Evolutionary conservation across 2,888 invertebrate species (phyloP).

Genomic region (Agrochola litura): DNA sequence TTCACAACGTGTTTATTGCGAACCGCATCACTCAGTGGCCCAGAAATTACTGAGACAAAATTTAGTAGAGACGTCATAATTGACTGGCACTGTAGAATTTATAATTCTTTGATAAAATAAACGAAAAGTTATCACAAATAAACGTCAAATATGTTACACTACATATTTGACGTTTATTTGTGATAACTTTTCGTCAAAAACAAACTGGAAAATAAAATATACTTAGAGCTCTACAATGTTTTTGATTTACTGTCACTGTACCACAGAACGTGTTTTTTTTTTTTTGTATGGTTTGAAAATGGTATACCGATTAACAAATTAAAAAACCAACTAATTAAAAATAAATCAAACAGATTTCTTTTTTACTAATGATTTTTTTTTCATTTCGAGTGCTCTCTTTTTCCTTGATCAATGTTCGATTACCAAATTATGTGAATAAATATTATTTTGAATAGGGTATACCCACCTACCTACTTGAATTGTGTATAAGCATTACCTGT

Average conservation of each 20-base stretch:
- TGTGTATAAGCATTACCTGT: background rate
- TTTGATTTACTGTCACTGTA: slow-evolving; percentile 19
- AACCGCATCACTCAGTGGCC: slow-evolving; percentile 48
- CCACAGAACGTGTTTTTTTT: background rate
- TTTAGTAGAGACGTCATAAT: slow-evolving; percentile 39
- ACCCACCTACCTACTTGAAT: background rate
- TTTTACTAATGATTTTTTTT: background rate
- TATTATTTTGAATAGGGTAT: background rate
- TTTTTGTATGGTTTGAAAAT: background rate
- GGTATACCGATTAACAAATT: background rate
- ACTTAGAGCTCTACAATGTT: slow-evolving; percentile 11
- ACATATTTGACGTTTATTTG: no score
- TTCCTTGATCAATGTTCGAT: background rate
- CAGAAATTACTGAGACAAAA: slow-evolving; percentile 35
- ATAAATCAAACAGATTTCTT: background rate
- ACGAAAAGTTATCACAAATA: slow-evolving; percentile 38
- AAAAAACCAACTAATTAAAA: background rate
- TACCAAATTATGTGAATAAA: background rate
- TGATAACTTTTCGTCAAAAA: background rate
- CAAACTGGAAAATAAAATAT: slow-evolving; percentile 23
- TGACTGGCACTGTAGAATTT: slow-evolving; percentile 31
- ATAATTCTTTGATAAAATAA: slow-evolving; percentile 28
- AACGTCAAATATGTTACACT: slow-evolving; percentile 31
- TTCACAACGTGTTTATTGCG: slow-evolving; percentile 58
- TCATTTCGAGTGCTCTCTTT: background rate